Evolutionary conservation across 2,113 vertebrate genomes (phyloP), one percentile per base, ranked within the genome.

Genomic region (Syrrhaptes paradoxus): DNA sequence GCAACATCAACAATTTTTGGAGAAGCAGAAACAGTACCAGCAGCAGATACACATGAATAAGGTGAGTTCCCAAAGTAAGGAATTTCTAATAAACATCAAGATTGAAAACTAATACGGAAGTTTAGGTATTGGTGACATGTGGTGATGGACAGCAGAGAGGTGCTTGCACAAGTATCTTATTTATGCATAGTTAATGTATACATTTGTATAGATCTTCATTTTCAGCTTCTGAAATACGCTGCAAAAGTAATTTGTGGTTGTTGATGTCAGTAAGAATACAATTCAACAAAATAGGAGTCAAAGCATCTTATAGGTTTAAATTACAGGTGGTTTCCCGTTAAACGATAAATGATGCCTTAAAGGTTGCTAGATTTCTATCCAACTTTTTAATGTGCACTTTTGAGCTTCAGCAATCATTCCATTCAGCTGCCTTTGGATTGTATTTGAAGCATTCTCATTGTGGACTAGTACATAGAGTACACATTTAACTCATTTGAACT

Each of bases 41-140:
- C 99, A 99, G 95, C 99, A 99, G 97, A 96, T 99, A 97, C 99
- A 99, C 93, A 98, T 99, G 98, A 99, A 99, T 97, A 99, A 99
- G 99, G 99, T 99, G 98, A 98, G 97, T 81, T 83, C 51, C 26
- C 20, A 62, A 57, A 89, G 26, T 13, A 71, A 74, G 49, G 57
- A 38, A 51, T 80, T 94, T 72, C 41, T 34, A 52, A 26, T 21
- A 52, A 46, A 36, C 2, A 7, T 46, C 48, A 58, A 32, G 31
- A 13, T n/a, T 70, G n/a, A 19, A 79, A 86, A 55, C 17, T 68
- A 66, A 28, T 9, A 57, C 17, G 1, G 8, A 74, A 38, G 28
- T 48, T 45, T n/a, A 78, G 24, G 34, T 85, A 32, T 19, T 46
- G 25, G 25, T 68, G 32, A 28, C 45, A 10, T 20, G n/a, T 49